phyloP scores from a whole-genome alignment of 2,888 invertebrate species.

The Pammene fasciana region DNA sequence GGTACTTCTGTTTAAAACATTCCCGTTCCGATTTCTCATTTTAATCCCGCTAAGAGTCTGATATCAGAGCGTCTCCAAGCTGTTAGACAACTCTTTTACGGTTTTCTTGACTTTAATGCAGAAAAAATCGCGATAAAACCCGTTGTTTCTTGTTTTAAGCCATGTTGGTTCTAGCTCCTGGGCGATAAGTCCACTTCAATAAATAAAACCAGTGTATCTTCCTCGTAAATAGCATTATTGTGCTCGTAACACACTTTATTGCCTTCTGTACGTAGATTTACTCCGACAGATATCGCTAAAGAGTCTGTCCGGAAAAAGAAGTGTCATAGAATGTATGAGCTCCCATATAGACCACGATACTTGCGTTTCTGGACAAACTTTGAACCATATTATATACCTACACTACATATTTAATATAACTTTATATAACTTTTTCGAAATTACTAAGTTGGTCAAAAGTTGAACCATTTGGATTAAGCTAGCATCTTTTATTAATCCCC shows the following conservation, averaged over 20 bases:
- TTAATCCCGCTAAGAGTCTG: neutral
- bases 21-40: neutral
- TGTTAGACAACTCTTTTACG: neutral
- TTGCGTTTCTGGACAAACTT: no score
- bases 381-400: no score
- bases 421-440: no score
- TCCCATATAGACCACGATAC: no score
- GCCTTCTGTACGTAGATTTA: conserved; percentile 33
- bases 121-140: neutral
- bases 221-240: conserved; percentile 55
- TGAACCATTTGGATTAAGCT: no score
- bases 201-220: conserved; percentile 54
- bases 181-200: conserved; percentile 43
- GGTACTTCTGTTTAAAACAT: no score
- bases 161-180: neutral
- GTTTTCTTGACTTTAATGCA: neutral
- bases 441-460: no score
- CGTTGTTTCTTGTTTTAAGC: neutral
- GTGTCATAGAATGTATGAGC: no score
- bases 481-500: no score
- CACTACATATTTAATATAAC: no score
- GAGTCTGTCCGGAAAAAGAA: no score
- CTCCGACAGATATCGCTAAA: neutral
- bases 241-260: conserved; percentile 55
- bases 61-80: neutral